These are phyloP conservation scores for Nyctibius grandis DNA, from an alignment of 2,797 vertebrate species.

Conservation along the genomic window DNA sequence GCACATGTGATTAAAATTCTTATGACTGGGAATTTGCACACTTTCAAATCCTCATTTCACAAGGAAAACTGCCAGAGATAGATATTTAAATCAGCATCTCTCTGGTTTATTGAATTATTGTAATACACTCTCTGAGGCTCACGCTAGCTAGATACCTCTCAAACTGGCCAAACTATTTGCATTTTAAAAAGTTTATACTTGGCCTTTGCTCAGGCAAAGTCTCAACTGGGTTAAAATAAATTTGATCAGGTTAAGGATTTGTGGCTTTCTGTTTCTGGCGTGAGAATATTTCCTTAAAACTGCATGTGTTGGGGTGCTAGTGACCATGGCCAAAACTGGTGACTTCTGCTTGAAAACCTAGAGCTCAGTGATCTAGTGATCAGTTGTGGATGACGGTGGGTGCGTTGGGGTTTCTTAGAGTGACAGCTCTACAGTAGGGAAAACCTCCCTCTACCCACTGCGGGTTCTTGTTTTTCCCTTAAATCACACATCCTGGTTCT, in stretches of 20 bases:
- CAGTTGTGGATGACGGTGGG: neutral
- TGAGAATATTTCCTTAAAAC: neutral
- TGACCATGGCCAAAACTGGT: neutral
- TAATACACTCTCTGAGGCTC: neutral
- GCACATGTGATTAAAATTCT: neutral
- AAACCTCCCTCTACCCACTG: neutral
- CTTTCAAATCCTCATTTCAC: neutral
- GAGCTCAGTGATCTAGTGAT: neutral
- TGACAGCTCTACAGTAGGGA: neutral
- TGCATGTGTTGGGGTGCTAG: neutral
- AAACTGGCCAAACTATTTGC: neutral
- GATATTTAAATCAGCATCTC: neutral
- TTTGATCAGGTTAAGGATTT: neutral
- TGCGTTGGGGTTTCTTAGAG: neutral
- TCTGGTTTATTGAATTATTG: neutral
- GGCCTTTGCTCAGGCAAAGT: neutral
- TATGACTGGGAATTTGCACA: neutral
- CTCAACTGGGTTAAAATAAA: neutral
- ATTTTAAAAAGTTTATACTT: neutral
- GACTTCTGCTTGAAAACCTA: neutral
- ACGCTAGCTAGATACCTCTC: neutral
- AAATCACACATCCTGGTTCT: neutral
- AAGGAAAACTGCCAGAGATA: neutral
- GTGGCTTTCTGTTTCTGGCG: neutral
- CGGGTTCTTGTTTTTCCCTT: neutral